Evolutionary conservation across 2,113 vertebrate genomes (phyloP).

Genomic region (Scolopax mira): DNA sequence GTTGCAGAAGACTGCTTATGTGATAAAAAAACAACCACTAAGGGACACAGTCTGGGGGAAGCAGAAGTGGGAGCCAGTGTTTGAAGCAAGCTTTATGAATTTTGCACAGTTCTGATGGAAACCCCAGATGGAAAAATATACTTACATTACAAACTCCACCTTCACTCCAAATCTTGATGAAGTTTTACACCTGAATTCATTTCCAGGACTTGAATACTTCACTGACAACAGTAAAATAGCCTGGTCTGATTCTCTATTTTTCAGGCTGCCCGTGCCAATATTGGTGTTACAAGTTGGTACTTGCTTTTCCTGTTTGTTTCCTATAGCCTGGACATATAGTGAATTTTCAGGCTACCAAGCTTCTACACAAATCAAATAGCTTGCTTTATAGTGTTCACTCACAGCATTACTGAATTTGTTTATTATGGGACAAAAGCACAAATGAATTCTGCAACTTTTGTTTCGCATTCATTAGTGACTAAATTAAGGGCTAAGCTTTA

Average conservation of each 20-base stretch:
- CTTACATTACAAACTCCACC: constrained; percentile 2
- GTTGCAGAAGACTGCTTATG: constrained; percentile 54
- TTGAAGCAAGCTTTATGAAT: constrained; percentile 37
- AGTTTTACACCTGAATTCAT: constrained; percentile 52
- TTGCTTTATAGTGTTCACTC: constrained; percentile 57
- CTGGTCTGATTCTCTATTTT: constrained; percentile 26
- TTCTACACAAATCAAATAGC: constrained; percentile 35
- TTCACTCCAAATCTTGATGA: constrained; percentile 2
- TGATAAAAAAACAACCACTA: neutral
- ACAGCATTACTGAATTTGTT: constrained; percentile 4
- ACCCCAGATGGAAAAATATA: constrained; percentile 26
- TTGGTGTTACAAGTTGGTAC: constrained; percentile 22
- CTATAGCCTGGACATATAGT: constrained; percentile 14
- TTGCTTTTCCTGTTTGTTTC: constrained; percentile 59
- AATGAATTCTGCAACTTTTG: constrained; percentile 37
- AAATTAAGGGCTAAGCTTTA: constrained; percentile 32
- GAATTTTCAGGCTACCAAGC: constrained; percentile 35
- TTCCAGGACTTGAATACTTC: constrained; percentile 42
- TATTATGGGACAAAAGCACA: constrained; percentile 45
- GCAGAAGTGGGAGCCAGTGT: neutral
- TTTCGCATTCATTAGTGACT: constrained; percentile 44
- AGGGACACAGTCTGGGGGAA: constrained; percentile 6
- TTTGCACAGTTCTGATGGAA: constrained; percentile 45
- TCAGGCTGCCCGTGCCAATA: constrained; percentile 32
- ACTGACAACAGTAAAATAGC: constrained; percentile 27